Percentiles rank a stretch among this genome's conserved stretches.
phyloP scores from a whole-genome alignment of 2,888 invertebrate genomes.

The Tetranychus piercei region DNA sequence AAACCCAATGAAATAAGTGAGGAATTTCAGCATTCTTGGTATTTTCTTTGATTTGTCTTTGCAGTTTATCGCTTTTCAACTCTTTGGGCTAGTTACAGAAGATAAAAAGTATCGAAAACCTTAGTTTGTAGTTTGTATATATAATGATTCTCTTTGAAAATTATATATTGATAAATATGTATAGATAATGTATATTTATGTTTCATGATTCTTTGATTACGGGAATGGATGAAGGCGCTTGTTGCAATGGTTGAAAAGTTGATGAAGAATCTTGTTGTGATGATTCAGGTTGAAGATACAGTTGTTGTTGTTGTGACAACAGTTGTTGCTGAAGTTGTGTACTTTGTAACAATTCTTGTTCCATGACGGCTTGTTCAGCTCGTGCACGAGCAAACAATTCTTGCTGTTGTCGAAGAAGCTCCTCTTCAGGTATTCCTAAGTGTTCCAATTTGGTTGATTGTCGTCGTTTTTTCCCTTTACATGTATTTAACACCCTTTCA shows the following conservation, averaged over 20 bases:
- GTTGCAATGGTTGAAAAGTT: not conserved
- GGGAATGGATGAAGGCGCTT: not conserved
- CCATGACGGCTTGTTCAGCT: constrained; percentile 48
- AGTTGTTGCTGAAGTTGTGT: not conserved
- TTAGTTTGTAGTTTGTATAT: too few species aligned
- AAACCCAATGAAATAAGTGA: too few species aligned
- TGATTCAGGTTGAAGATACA: not conserved
- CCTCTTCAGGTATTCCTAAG: constrained; percentile 94
- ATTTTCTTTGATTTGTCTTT: too few species aligned
- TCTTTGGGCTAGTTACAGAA: too few species aligned
- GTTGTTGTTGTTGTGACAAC: not conserved
- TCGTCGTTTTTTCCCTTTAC: constrained; percentile 76
- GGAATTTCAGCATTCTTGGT: too few species aligned
- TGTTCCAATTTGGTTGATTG: constrained; percentile 92
- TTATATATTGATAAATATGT: not conserved
- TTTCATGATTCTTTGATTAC: not conserved
- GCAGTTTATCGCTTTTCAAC: too few species aligned
- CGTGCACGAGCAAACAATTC: constrained; percentile 88
- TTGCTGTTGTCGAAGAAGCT: constrained; percentile 82
- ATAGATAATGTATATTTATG: not conserved
- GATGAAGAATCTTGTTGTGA: not conserved
- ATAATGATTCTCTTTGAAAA: not conserved
- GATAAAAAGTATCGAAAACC: too few species aligned
- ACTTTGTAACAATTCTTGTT: not conserved
- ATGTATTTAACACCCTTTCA: constrained; percentile 79